These are phyloP conservation scores for Eupeodes corollae DNA, from an alignment of 1,140 invertebrate species.

Conservation along the genomic window DNA sequence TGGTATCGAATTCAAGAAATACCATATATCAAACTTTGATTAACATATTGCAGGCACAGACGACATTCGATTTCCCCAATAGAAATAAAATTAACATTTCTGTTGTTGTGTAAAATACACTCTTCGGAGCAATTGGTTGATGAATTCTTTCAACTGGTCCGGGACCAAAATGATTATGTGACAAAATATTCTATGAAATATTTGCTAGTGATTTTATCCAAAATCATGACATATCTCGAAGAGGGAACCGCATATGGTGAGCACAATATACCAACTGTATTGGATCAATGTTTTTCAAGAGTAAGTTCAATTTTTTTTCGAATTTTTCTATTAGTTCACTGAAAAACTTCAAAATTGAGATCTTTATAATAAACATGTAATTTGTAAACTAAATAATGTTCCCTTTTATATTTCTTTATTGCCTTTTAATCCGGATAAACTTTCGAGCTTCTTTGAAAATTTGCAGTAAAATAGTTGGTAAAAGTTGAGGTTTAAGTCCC, in stretches of 20 bases:
- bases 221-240: conserved; percentile 26
- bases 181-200: conserved; percentile 27
- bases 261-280: conserved; percentile 21
- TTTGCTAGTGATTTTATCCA: conserved; percentile 21
- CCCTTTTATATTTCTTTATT: too few relatives aligned
- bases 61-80: conserved; percentile 27
- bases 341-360: too few relatives aligned
- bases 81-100: conserved; percentile 29
- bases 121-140: conserved; percentile 19
- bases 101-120: conserved; percentile 29
- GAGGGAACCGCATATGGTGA: conserved; percentile 26
- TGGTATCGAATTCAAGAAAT: too few relatives aligned
- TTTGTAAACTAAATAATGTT: too few relatives aligned
- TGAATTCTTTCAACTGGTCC: conserved; percentile 23
- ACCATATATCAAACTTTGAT: too few relatives aligned
- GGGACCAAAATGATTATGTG: conserved; percentile 22
- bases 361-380: too few relatives aligned
- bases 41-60: conserved; percentile 14
- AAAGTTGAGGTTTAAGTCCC: too few relatives aligned
- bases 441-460: too few relatives aligned
- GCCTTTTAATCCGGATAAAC: too few relatives aligned
- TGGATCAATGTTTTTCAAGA: conserved; percentile 25
- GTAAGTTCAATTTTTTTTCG: conserved; percentile 3
- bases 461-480: too few relatives aligned
- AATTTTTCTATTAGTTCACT: background rate